These are phyloP conservation scores for Hylyphantes graminicola DNA, from an alignment of 1,140 invertebrate species.

Conservation along the genomic window DNA sequence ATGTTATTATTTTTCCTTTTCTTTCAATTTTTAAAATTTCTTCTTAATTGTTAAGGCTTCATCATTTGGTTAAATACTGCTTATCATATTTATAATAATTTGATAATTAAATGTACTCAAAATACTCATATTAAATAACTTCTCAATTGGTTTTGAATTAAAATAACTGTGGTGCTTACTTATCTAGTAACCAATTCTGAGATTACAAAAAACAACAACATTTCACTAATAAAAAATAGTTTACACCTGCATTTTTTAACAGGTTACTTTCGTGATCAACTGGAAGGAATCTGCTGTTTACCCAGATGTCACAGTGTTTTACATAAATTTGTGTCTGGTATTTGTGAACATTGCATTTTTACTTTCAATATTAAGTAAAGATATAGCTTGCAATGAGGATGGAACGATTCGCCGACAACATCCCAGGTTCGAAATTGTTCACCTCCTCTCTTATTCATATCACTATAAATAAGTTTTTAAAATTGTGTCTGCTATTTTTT, in stretches of 20 bases:
- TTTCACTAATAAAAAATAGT: too few species aligned
- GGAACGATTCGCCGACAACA: slow-evolving; percentile 86
- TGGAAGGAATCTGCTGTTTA: slow-evolving; percentile 92
- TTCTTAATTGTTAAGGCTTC: neutral
- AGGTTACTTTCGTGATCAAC: slow-evolving; percentile 89
- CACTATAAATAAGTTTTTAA: neutral
- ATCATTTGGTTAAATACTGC: neutral
- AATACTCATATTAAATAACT: too few species aligned
- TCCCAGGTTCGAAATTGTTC: slow-evolving; percentile 74
- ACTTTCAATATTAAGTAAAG: slow-evolving; percentile 80
- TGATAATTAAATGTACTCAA: neutral
- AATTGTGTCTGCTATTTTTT: too few species aligned
- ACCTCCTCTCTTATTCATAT: neutral
- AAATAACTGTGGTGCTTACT: neutral
- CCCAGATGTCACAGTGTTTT: slow-evolving; percentile 90
- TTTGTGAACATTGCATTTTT: slow-evolving; percentile 88
- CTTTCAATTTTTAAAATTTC: neutral
- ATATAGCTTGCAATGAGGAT: slow-evolving; percentile 92
- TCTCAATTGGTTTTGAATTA: neutral
- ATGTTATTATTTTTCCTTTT: neutral
- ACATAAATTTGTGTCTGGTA: slow-evolving; percentile 85
- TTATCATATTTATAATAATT: neutral
- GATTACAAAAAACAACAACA: too few species aligned
- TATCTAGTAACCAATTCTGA: too few species aligned
- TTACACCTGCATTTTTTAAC: neutral